Evolutionary conservation across 2,888 invertebrate genomes (phyloP), one percentile per base, ranked within the genome.

Genomic region (Nesidiocoris tenuis): DNA sequence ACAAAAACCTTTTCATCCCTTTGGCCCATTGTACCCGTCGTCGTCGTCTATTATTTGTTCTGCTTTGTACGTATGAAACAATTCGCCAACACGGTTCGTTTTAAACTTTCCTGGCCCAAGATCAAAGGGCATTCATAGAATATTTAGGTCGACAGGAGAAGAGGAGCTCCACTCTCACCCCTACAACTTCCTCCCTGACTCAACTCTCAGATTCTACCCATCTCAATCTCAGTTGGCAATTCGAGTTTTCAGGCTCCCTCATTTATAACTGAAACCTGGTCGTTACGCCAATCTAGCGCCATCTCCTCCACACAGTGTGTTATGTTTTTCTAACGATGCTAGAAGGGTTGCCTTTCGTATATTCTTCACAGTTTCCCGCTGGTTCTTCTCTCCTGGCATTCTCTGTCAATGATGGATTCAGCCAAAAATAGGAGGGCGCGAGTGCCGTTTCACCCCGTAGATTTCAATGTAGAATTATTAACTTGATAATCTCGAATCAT

Each of bases 1-100:
- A 3, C 39, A 39, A 39, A 39, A 39, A 39, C 39, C 39, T 39
- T 39, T 39, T 39, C 39, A 39, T 19, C 65, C 18, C 39, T 39
- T 67, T 1, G 2, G 67, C 56, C 67, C 19, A 67, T 67, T 67
- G 67, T 67, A 22, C 67, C 19, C 56, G 5, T 39, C 39, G 39
- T 39, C 39, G n/a, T n/a, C n/a, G 63, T 0, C 67, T 55, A 55
- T 67, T 67, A 56, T 67, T 67, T 56, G 67, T 21, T 67, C 67
- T 67, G 67, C 67, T 67, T 67, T 67, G 67, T 67, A 67, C 67
- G 67, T 67, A 67, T 67, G 67, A 67, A 67, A 67, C 67, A 67
- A 67, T 67, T 22, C 55, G 55, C 67, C 56, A 65, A 65, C 64
- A 67, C 67, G n/a, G 67, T 67, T 67, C 67, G 67, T 67, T 67